Evolutionary conservation across 2,113 vertebrate genomes (phyloP).

Genomic region (Axis porcinus): DNA sequence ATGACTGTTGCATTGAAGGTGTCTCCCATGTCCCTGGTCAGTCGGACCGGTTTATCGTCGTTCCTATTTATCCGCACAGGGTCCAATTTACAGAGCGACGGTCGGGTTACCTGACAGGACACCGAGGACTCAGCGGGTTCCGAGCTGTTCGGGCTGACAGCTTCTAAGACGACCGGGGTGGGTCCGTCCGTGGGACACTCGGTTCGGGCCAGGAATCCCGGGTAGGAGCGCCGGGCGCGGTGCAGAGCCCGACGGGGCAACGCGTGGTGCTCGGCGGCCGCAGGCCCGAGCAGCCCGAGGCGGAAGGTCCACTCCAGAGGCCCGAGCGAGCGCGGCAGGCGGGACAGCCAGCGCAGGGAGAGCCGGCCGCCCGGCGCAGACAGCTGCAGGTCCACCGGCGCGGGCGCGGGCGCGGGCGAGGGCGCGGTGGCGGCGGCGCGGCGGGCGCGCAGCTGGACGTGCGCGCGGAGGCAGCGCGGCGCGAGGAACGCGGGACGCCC

Average conservation of each 20-base stretch:
- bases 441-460: no score
- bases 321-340: no score
- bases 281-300: no score
- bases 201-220: constrained; percentile 19
- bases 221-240: not conserved
- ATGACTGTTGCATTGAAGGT: not conserved
- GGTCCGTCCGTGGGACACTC: not conserved
- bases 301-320: not conserved
- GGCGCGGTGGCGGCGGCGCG: no score
- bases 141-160: not conserved
- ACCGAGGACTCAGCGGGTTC: not conserved
- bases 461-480: no score
- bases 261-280: not conserved
- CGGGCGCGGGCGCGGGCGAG: no score
- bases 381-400: not conserved
- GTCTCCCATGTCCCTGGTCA: not conserved
- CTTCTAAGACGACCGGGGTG: not conserved
- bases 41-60: rapidly evolving
- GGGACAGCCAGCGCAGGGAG: not conserved
- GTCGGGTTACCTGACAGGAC: not conserved
- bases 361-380: not conserved
- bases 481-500: no score
- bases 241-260: no score
- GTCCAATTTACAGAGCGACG: not conserved
- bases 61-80: constrained; percentile 49